phyloP scores from a whole-genome alignment of 2,888 invertebrate species.

The Orchestes rusci region DNA sequence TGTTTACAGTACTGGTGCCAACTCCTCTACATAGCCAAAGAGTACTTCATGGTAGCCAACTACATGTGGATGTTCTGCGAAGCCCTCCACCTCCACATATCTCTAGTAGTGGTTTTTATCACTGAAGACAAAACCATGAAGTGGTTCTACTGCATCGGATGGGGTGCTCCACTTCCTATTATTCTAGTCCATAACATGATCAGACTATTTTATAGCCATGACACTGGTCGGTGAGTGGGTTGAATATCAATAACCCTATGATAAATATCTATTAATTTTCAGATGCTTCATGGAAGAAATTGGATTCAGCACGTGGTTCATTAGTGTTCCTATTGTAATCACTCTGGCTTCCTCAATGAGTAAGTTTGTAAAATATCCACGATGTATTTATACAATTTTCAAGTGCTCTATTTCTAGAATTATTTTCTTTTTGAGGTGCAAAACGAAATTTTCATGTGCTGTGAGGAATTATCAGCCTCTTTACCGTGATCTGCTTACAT shows the following conservation, averaged over 20 bases:
- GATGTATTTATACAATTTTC: no score
- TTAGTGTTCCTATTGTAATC: conserved; percentile 54
- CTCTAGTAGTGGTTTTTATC: conserved; percentile 70
- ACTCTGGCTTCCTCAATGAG: conserved; percentile 54
- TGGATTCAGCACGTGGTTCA: conserved; percentile 55
- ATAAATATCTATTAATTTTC: conserved; percentile 20
- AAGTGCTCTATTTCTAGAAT: no score
- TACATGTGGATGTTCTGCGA: conserved; percentile 85
- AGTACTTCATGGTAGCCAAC: conserved; percentile 69
- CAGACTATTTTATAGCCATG: conserved; percentile 44
- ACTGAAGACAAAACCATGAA: conserved; percentile 62
- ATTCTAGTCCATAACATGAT: conserved; percentile 44
- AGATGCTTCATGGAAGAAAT: conserved; percentile 65
- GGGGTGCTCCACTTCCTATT: conserved; percentile 55
- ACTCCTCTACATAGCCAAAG: conserved; percentile 54
- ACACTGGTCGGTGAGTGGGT: conserved; percentile 49
- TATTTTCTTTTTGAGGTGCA: no score
- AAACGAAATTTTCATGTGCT: no score
- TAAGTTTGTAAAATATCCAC: no score
- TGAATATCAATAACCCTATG: neutral
- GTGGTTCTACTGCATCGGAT: conserved; percentile 61
- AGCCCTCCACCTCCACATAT: conserved; percentile 66
- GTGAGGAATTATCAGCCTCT: no score
- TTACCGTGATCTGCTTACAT: no score
- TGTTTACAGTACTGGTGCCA: conserved; percentile 62